A percentile compares a stretch with the other conserved stretches of the same genome.
Conservation (phyloP, 1,140 invertebrate genomes). For the Drosophila burlai region DNA sequence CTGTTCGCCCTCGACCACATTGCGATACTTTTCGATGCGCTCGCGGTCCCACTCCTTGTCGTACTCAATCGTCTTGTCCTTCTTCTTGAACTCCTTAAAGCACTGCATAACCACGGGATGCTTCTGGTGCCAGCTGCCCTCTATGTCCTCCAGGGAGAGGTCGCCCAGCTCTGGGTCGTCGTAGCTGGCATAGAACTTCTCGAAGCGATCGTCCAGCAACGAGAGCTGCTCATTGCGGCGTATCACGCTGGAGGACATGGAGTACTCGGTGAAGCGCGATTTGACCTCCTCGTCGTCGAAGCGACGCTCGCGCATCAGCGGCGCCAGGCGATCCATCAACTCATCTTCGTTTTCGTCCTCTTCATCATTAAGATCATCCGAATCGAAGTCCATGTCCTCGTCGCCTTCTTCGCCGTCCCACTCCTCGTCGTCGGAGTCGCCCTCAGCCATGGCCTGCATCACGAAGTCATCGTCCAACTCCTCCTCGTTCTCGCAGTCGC, state of each 20-base stretch:
- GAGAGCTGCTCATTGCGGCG: conserved; percentile 93
- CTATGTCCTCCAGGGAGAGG: conserved; percentile 95
- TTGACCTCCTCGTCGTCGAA: conserved; percentile 92
- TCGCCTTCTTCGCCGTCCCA: conserved; percentile 85
- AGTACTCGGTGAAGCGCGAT: conserved; percentile 96
- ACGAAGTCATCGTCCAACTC: conserved; percentile 97
- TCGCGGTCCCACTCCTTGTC: conserved; percentile 90
- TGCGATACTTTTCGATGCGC: conserved; percentile 86
- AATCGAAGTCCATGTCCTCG: conserved; percentile 82
- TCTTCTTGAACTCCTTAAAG: conserved; percentile 87
- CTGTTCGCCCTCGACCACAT: conserved; percentile 87
- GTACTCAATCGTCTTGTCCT: conserved; percentile 87
- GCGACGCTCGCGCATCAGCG: conserved; percentile 86
- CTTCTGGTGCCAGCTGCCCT: conserved; percentile 90
- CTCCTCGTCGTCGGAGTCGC: conserved; percentile 85
- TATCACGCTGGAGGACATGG: conserved; percentile 96
- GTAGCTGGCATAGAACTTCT: conserved; percentile 94
- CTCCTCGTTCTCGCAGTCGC: conserved; percentile 95
- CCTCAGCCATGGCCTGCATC: conserved; percentile 89
- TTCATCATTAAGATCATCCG: conserved; percentile 85
- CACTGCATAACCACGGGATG: conserved; percentile 89
- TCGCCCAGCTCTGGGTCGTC: conserved; percentile 96
- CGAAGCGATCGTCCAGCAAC: conserved; percentile 95
- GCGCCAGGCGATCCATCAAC: conserved; percentile 86
- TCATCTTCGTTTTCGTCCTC: conserved; percentile 86